Percentiles rank a stretch among this genome's conserved stretches.
phyloP scores from a whole-genome alignment of 23 tunicate species.

The Halocynthia roretzi region DNA sequence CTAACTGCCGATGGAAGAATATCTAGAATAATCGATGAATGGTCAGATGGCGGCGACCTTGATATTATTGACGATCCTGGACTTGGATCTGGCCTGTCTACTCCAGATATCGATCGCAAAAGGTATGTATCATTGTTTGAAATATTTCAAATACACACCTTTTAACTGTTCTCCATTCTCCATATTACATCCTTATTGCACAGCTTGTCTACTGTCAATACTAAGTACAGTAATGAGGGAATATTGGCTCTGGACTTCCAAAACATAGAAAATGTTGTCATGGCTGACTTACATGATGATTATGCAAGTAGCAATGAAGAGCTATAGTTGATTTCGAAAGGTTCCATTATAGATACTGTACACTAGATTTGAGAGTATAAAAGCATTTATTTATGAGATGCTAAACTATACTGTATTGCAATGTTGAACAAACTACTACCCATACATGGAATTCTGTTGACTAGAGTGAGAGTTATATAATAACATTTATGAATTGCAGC shows the following conservation, averaged over 20 bases:
- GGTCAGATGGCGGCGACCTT: constrained; percentile 77
- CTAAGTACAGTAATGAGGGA: constrained; percentile 11
- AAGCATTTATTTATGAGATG: no score
- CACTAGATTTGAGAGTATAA: no score
- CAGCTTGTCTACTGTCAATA: not conserved
- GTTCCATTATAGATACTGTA: no score
- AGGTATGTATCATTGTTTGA: constrained; percentile 18
- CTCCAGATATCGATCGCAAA: constrained; percentile 67
- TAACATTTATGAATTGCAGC: no score
- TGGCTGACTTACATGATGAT: constrained; percentile 29
- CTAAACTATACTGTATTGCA: no score
- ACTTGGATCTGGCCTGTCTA: constrained; percentile 75
- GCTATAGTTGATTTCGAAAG: not conserved
- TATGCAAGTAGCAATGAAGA: not conserved
- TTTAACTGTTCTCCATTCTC: not conserved
- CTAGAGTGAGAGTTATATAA: no score
- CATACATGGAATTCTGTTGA: no score
- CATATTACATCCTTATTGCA: no score
- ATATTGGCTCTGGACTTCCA: constrained; percentile 43
- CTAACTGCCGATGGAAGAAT: constrained; percentile 76
- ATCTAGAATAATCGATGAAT: constrained; percentile 84
- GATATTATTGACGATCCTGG: constrained; percentile 86
- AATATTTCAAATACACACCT: not conserved
- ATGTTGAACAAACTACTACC: no score
- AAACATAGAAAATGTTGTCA: constrained; percentile 60